Evolutionary conservation across 2,797 vertebrate genomes (phyloP), one percentile per base, ranked within the genome.

Genomic region (Poeciliopsis paucimaculata): DNA sequence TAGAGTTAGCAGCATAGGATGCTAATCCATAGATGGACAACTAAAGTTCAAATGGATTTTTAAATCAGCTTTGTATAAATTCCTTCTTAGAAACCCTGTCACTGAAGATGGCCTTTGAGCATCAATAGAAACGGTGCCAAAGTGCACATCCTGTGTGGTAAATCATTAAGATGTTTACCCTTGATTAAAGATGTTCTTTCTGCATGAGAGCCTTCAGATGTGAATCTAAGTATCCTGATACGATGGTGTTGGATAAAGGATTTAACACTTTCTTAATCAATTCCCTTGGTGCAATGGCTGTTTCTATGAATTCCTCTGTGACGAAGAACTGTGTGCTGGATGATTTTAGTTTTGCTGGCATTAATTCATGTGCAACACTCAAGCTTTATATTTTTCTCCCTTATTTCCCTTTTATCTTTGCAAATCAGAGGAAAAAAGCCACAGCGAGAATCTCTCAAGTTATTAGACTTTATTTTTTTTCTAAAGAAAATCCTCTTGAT

Each of bases 141-240:
- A 79, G 60, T 39, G 28, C 75, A 82, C 86, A 81, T 88, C 76
- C 79, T 83, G 74, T 70, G 57, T 82, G 76, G 82, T 90, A 84
- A 92, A 90, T 93, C 88, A 92, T 91, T 88, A 79, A 88, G 80
- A 84, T 86, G 88, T 91, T 92, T 90, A 83, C 80, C 15, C 18
- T 9, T 74, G 78, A 91, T 92, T 91, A 86, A 92, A 90, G 80
- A 90, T 43, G 71, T 55, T 86, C 71, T 82, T 76, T 85, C 82
- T 79, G 76, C 70, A 72, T 51, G 72, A 81, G 84, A 85, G 2
- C 36, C 81, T 71, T 84, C 76, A 76, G 75, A 90, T 76, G 80
- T 83, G 74, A 49, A 73, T 72, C 84, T 84, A 55, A 23, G 85
- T 81, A 80, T 57, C 34, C 66, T 79, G 76, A 80, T 76, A 76